Evolutionary conservation across 2,888 invertebrate species (phyloP), one percentile per base, ranked within the genome.

Genomic region (Xestia c-nigrum): DNA sequence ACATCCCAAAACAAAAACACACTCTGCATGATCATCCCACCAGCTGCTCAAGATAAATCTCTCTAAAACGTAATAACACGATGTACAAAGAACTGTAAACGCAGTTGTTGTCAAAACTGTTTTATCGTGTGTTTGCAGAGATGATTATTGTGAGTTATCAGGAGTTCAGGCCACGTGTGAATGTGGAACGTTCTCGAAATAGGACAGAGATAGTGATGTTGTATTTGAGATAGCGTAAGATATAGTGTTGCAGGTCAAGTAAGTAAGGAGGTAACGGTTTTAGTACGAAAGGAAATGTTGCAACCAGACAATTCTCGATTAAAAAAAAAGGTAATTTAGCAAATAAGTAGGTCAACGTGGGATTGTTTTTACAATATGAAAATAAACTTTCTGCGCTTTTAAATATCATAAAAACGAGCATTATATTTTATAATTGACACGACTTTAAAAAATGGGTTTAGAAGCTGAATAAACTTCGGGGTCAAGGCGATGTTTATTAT

Each of bases 141-240:
- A 59, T 76, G 69, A 78, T 85, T 79, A 74, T 31, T 38, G 19
- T 19, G 50, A 61, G 68, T 77, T 87, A 85, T 83, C 84, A 76
- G 57, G 19, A 69, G 65, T 81, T 78, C 78, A 78, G 68, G 72
- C 55, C 80, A 81, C 85, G 80, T 86, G 86, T 79, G 84, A 78
- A 87, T 82, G 66, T 87, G 55, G 87, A 78, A 80, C 78, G 46
- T 79, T 78, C 61, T 57, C 24, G 64, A 84, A 87, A 74, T 84
- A 71, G 88, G 72, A 43, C 88, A 81, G 10, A 83, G 85, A 88
- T 84, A 87, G 24, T 3, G 12, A 73, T 76, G 72, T 65, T 64
- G 38, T 31, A 40, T 65, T 64, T 38, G 40, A 47, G 63, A 84
- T 69, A 72, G 19, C n/a, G 21, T 31, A 14, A 50, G 55, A 40